Percentiles rank a stretch among this genome's conserved stretches.
Evolutionary conservation across 2,888 invertebrate species (phyloP).

Genomic region (Rotaria macrura): DNA sequence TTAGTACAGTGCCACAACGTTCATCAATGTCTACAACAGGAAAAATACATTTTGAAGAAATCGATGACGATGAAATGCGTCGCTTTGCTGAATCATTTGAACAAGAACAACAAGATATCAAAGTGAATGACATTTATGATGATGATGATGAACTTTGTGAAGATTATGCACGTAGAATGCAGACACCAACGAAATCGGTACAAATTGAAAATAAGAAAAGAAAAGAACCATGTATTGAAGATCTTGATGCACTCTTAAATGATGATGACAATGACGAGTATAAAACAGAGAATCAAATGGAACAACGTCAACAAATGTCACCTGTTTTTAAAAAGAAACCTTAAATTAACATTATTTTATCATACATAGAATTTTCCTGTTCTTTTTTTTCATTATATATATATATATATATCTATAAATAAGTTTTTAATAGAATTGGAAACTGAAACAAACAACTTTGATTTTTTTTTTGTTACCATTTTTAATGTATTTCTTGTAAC

Average conservation of each 20-base stretch:
- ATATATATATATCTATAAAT: too few species aligned
- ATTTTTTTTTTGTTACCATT: too few species aligned
- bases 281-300: neutral
- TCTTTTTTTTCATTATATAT: neutral
- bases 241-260: neutral
- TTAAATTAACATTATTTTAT: neutral
- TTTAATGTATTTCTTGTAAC: too few species aligned
- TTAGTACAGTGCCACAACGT: neutral
- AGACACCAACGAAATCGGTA: neutral
- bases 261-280: neutral
- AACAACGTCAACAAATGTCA: neutral
- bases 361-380: neutral
- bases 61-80: neutral
- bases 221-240: slow-evolving; percentile 3
- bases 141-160: neutral
- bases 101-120: neutral
- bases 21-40: neutral
- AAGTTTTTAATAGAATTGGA: too few species aligned
- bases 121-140: neutral
- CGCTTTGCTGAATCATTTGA: neutral
- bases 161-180: neutral
- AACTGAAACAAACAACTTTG: too few species aligned
- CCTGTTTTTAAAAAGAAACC: neutral
- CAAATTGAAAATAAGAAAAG: neutral
- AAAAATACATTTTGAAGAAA: neutral